These are phyloP conservation scores for Leptosomus discolor DNA, from an alignment of 2,113 vertebrate genomes.

Conservation along the genomic window DNA sequence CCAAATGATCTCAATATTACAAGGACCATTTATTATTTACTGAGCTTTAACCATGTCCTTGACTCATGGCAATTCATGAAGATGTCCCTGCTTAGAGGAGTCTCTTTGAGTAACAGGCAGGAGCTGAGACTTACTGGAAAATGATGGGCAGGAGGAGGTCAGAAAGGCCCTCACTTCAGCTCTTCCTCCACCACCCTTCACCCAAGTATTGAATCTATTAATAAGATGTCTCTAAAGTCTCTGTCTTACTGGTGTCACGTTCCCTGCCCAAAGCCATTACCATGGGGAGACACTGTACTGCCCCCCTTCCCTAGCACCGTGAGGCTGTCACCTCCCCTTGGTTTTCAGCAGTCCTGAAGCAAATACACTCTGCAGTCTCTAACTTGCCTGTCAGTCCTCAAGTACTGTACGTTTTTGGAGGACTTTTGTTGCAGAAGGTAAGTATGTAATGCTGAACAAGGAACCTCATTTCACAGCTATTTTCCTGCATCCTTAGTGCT, in stretches of 20 bases:
- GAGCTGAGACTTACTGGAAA: not conserved
- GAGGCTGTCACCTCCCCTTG: not conserved
- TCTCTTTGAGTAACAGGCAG: not conserved
- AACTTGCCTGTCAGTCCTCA: not conserved
- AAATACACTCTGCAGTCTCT: not conserved
- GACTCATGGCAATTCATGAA: not conserved
- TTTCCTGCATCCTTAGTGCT: not conserved
- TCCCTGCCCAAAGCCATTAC: not conserved
- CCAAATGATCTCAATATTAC: not conserved
- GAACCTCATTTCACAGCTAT: not conserved
- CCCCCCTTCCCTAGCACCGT: not conserved
- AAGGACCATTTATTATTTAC: not conserved
- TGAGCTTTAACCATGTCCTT: not conserved
- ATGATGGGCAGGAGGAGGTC: not conserved
- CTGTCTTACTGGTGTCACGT: not conserved
- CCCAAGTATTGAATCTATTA: not conserved
- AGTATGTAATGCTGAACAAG: not conserved
- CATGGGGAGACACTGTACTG: not conserved
- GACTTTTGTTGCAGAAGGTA: not conserved
- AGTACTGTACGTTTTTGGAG: fast-evolving
- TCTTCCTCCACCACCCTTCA: not conserved
- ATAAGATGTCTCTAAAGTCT: not conserved
- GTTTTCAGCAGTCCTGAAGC: not conserved
- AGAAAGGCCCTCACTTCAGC: not conserved
- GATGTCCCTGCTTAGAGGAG: not conserved